phyloP scores from a whole-genome alignment of 2,113 vertebrate species.

The Protobothrops mucrosquamatus region DNA sequence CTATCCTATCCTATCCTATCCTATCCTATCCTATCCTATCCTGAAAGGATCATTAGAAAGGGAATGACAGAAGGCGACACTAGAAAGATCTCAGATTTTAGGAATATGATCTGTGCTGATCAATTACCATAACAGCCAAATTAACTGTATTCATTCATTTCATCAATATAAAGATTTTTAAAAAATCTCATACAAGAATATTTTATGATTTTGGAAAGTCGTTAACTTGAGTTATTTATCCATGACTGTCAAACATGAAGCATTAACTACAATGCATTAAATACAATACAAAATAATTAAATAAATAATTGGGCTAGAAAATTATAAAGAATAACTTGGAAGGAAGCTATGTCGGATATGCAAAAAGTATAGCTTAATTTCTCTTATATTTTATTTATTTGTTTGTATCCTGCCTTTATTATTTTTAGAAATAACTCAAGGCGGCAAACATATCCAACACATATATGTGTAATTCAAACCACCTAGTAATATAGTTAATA shows the following conservation, averaged over 20 bases:
- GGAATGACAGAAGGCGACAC: neutral
- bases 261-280: neutral
- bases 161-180: neutral
- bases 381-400: neutral
- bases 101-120: neutral
- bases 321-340: neutral
- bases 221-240: neutral
- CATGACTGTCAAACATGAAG: neutral
- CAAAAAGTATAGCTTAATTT: neutral
- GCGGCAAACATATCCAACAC: neutral
- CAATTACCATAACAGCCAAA: neutral
- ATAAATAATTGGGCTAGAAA: neutral
- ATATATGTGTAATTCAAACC: neutral
- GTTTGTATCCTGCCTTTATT: neutral
- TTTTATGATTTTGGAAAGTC: neutral
- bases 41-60: neutral
- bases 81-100: neutral
- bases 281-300: neutral
- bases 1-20: neutral
- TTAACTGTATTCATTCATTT: neutral
- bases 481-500: neutral
- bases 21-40: no score
- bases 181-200: neutral
- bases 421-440: neutral
- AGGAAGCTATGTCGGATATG: neutral